Percentiles rank a stretch among this genome's conserved stretches.
phyloP scores from a whole-genome alignment of 2,113 vertebrate genomes.

The Meleagris gallopavo region DNA sequence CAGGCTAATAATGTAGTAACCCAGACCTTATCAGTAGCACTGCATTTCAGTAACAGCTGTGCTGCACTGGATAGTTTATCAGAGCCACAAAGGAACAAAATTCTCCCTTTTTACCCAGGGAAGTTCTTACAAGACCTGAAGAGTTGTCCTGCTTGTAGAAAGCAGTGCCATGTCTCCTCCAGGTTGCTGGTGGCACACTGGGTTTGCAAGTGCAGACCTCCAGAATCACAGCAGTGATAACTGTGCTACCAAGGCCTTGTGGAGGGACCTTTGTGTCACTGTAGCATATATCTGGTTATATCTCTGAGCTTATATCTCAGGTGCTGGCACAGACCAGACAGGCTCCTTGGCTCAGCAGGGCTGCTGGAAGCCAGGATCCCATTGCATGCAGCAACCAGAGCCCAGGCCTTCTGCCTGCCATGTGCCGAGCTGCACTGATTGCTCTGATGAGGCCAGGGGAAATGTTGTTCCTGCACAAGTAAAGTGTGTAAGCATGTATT shows the following conservation, averaged over 20 bases:
- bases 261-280: rapidly evolving
- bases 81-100: background rate
- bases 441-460: background rate
- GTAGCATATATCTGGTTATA: rapidly evolving
- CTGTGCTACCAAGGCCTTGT: background rate
- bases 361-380: background rate
- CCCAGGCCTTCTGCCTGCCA: background rate
- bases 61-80: background rate
- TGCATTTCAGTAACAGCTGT: background rate
- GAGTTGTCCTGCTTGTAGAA: background rate
- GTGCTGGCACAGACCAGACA: background rate
- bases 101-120: background rate
- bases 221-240: background rate
- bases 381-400: rapidly evolving
- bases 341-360: background rate
- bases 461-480: background rate
- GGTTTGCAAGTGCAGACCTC: background rate
- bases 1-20: background rate
- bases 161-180: background rate
- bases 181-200: background rate
- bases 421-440: background rate
- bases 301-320: background rate
- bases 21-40: background rate
- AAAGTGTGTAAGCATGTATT: background rate
- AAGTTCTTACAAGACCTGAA: background rate